These are phyloP conservation scores for Myoxocephalus aenaeus DNA, from an alignment of 2,797 vertebrate species.

Conservation along the genomic window DNA sequence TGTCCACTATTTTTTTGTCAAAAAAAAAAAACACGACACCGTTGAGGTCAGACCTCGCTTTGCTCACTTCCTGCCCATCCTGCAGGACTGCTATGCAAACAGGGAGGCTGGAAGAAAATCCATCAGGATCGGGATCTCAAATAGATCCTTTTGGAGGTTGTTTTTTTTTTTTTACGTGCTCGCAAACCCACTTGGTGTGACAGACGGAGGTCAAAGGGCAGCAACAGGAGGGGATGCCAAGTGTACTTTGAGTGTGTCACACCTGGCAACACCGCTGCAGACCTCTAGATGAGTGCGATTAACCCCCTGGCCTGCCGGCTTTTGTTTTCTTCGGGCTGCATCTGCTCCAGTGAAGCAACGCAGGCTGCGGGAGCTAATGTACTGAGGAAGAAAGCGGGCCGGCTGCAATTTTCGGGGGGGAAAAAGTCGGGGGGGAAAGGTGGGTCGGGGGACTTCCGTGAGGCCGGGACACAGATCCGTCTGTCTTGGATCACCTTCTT, in stretches of 20 bases:
- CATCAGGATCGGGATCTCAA: slow-evolving; percentile 21
- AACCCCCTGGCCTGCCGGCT: slow-evolving; percentile 65
- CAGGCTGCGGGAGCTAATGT: slow-evolving; percentile 67
- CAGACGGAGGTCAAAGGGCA: slow-evolving; percentile 64
- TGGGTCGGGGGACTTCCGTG: slow-evolving; percentile 23
- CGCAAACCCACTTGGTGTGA: slow-evolving; percentile 38
- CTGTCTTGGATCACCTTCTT: slow-evolving; percentile 41
- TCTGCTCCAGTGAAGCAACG: slow-evolving; percentile 67
- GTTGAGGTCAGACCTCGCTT: background rate
- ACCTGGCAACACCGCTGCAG: slow-evolving; percentile 64
- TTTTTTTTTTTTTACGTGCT: background rate
- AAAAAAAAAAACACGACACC: background rate
- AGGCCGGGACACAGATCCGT: slow-evolving; percentile 49
- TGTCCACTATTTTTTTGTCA: background rate
- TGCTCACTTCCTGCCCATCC: slow-evolving; percentile 31
- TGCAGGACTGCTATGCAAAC: slow-evolving; percentile 8
- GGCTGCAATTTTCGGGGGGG: slow-evolving; percentile 43
- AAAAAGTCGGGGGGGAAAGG: slow-evolving; percentile 26
- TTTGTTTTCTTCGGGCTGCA: slow-evolving; percentile 68
- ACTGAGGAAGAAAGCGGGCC: slow-evolving; percentile 49
- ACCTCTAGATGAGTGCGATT: slow-evolving; percentile 71
- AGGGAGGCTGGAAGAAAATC: slow-evolving; percentile 27
- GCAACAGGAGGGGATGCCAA: slow-evolving; percentile 60
- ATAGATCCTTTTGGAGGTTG: background rate
- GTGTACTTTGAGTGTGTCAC: slow-evolving; percentile 68